Conservation (phyloP, 2,113 vertebrate species). For the Nycticryphes semicollaris region DNA sequence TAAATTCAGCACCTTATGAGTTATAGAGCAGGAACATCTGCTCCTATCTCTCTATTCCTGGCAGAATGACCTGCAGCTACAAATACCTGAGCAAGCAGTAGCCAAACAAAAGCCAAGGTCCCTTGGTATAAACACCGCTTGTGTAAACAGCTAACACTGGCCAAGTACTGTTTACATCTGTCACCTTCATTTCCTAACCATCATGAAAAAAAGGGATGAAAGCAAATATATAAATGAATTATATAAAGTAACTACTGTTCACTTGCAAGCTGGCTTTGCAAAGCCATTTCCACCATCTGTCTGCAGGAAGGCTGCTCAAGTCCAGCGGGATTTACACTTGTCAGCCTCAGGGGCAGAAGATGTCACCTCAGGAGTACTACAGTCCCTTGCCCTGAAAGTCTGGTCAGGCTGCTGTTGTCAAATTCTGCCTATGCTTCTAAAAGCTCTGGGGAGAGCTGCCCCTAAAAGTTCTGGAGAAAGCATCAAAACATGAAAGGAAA, state of each 20-base stretch:
- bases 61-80: neutral
- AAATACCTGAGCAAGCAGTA: neutral
- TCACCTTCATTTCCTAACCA: neutral
- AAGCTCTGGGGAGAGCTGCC: neutral
- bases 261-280: neutral
- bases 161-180: neutral
- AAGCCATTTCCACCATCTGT: neutral
- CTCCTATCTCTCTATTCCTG: neutral
- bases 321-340: neutral
- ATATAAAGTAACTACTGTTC: neutral
- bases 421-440: neutral
- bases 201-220: neutral
- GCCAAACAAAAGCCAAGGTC: neutral
- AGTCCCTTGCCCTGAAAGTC: neutral
- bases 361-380: too few relatives aligned
- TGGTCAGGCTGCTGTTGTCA: neutral
- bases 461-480: neutral
- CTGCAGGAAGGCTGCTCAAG: neutral
- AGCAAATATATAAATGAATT: neutral
- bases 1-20: neutral
- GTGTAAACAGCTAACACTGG: neutral
- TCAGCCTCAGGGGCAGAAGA: accelerated
- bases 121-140: neutral
- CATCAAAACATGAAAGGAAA: neutral
- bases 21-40: neutral